Conservation (phyloP, 2,888 invertebrate genomes). For the Ornithoptera priamus region DNA sequence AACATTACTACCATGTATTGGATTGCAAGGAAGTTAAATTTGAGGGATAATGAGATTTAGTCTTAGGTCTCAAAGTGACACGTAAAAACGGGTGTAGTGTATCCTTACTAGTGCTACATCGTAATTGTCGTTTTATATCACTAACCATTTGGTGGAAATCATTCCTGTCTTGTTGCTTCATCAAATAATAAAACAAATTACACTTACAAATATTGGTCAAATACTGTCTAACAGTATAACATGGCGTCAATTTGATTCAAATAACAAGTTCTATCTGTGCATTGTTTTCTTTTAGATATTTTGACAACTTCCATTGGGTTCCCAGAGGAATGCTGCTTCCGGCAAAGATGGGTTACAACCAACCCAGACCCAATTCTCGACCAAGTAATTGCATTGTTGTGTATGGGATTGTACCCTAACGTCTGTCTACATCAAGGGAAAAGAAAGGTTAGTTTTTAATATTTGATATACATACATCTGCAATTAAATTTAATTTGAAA, state of each 20-base stretch:
- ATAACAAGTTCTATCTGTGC: not conserved
- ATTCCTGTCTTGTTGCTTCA: too few relatives aligned
- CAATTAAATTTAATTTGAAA: not conserved
- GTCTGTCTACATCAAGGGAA: constrained; percentile 97
- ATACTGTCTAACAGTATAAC: too few relatives aligned
- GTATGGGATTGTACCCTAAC: constrained; percentile 97
- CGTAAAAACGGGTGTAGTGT: too few relatives aligned
- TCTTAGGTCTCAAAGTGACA: too few relatives aligned
- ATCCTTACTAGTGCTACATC: too few relatives aligned
- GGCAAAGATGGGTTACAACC: constrained; percentile 86
- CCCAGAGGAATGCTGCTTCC: constrained; percentile 91
- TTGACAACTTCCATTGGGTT: constrained; percentile 87
- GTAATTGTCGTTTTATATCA: too few relatives aligned
- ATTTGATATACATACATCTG: not conserved
- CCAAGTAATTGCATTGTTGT: constrained; percentile 90
- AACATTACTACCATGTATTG: too few relatives aligned
- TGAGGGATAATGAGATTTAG: too few relatives aligned
- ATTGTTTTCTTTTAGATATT: constrained; percentile 65
- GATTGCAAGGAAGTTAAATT: too few relatives aligned
- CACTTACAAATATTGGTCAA: too few relatives aligned
- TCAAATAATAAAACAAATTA: too few relatives aligned
- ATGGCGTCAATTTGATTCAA: not conserved
- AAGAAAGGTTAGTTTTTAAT: constrained; percentile 83
- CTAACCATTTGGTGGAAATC: too few relatives aligned
- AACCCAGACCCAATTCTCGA: constrained; percentile 90